phyloP scores from a whole-genome alignment of 35 echinoderm and acorn worm species.

The Anneissia japonica region DNA sequence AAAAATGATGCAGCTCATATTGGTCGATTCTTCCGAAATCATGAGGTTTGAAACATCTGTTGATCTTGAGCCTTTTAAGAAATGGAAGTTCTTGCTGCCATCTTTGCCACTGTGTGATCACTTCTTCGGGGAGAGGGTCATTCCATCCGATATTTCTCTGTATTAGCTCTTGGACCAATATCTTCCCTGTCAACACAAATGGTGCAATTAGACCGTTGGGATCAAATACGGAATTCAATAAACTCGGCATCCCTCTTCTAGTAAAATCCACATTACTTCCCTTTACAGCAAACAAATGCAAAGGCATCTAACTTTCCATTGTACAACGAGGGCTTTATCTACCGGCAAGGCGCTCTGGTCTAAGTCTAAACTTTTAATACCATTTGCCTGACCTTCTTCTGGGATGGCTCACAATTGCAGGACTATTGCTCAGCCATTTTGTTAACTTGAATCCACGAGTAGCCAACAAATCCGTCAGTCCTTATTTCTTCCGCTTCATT shows the following conservation, averaged over 20 bases:
- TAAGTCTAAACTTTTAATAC: constrained; percentile 33
- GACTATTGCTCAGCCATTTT: background rate
- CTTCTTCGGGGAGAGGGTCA: constrained; percentile 21
- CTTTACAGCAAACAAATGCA: too few relatives aligned
- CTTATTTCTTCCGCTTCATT: constrained; percentile 25
- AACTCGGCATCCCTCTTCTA: constrained; percentile 36
- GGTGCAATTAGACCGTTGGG: constrained; percentile 32
- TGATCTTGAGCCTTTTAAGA: constrained; percentile 21
- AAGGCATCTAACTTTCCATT: constrained; percentile 28
- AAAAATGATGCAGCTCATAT: constrained; percentile 55
- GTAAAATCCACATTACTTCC: constrained; percentile 19
- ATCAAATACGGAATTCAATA: constrained; percentile 47
- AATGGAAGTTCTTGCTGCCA: constrained; percentile 31
- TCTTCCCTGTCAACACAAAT: constrained; percentile 31
- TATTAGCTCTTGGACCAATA: constrained; percentile 36
- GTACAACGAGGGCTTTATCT: constrained; percentile 24
- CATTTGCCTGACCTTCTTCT: constrained; percentile 23
- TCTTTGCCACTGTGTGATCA: constrained; percentile 13
- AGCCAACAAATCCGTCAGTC: background rate
- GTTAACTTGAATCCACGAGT: background rate
- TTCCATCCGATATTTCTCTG: background rate
- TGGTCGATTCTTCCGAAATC: constrained; percentile 2
- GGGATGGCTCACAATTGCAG: constrained; percentile 32
- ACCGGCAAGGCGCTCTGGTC: constrained; percentile 18
- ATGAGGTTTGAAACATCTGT: constrained; percentile 33